phyloP scores from a whole-genome alignment of 2,888 invertebrate genomes.

The Thera obeliscata region DNA sequence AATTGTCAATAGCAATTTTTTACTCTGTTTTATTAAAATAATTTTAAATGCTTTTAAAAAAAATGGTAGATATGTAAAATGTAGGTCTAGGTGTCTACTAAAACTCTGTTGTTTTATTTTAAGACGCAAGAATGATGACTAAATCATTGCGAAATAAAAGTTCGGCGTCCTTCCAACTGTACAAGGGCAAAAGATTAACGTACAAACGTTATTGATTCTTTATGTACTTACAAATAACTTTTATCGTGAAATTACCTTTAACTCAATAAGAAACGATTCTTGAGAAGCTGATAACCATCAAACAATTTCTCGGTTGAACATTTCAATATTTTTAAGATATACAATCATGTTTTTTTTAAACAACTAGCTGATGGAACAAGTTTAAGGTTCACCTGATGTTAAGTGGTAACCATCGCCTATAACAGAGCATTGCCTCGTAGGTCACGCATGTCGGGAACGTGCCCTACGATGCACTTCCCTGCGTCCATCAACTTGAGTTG shows the following conservation, averaged over 20 bases:
- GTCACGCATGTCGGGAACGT: too few species aligned
- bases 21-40: conserved; percentile 2
- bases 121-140: neutral
- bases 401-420: too few species aligned
- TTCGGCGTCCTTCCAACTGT: conserved; percentile 4
- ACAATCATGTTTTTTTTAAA: too few species aligned
- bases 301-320: too few species aligned
- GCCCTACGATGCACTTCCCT: too few species aligned
- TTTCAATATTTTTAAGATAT: too few species aligned
- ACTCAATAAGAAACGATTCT: too few species aligned
- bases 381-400: too few species aligned
- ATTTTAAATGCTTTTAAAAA: conserved; percentile 6
- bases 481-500: too few species aligned
- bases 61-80: neutral
- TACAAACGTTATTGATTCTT: neutral
- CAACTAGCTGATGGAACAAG: too few species aligned
- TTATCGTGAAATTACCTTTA: neutral
- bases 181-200: neutral
- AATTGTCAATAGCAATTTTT: conserved; percentile 5
- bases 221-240: neutral
- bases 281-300: too few species aligned
- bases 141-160: neutral
- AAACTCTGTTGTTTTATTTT: neutral
- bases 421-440: too few species aligned
- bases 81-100: neutral